Percentiles rank a stretch among this genome's conserved stretches.
Conservation (phyloP, 1,140 invertebrate species). For the Seison nebaliae region DNA sequence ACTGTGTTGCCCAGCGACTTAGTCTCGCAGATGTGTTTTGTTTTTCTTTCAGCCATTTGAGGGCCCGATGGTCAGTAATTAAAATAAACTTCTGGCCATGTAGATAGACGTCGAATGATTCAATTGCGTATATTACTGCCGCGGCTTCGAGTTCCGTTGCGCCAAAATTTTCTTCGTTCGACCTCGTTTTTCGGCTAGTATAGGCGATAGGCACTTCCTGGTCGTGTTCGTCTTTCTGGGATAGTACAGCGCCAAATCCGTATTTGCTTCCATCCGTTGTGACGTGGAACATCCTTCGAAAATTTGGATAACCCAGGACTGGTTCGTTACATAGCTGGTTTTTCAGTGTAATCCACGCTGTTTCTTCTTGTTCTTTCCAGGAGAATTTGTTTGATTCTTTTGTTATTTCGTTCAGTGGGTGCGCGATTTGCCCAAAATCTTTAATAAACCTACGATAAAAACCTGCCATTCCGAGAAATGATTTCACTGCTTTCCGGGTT, state of each 20-base stretch:
- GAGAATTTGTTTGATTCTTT: conserved; percentile 13
- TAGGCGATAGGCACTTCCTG: background rate
- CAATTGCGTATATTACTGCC: conserved; percentile 28
- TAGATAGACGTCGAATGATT: conserved; percentile 30
- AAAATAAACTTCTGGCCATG: conserved; percentile 30
- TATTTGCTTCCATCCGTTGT: conserved; percentile 15
- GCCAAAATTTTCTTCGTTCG: conserved; percentile 26
- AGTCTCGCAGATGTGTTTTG: conserved; percentile 13
- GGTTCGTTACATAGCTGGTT: conserved; percentile 8
- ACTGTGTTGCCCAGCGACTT: background rate
- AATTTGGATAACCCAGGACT: conserved; percentile 16
- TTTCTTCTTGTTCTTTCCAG: conserved; percentile 1
- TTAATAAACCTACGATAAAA: conserved; percentile 15
- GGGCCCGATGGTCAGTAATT: conserved; percentile 30
- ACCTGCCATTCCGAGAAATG: conserved; percentile 12
- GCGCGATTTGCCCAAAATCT: conserved; percentile 12
- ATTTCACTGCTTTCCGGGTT: conserved; percentile 16
- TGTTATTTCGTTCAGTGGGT: conserved; percentile 17
- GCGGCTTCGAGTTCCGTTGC: conserved; percentile 31
- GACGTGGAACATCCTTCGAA: conserved; percentile 13
- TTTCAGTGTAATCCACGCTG: conserved; percentile 6
- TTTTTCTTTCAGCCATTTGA: conserved; percentile 22
- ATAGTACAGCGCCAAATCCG: conserved; percentile 2
- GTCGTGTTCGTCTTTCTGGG: background rate
- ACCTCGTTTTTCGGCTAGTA: conserved; percentile 23